Conservation (phyloP, 2,888 invertebrate genomes). For the Hyalella azteca region DNA sequence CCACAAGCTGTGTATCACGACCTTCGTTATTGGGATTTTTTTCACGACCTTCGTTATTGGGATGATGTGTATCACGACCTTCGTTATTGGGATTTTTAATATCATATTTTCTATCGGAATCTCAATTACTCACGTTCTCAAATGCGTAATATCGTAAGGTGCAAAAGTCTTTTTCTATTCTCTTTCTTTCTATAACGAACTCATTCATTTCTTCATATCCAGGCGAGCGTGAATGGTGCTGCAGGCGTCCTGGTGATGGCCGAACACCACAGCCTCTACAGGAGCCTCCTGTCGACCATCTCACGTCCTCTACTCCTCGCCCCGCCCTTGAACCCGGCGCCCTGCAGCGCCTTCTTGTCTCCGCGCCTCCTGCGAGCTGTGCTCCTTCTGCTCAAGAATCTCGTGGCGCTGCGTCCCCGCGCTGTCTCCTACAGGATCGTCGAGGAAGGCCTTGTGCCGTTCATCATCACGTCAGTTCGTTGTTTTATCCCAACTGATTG, state of each 20-base stretch:
- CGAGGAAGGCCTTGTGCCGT: slow-evolving; percentile 1
- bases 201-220: no score
- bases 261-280: slow-evolving; percentile 2
- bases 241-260: slow-evolving; percentile 2
- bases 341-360: neutral
- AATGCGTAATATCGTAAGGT: no score
- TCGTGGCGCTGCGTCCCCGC: neutral
- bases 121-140: no score
- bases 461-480: neutral
- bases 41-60: no score
- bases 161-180: no score
- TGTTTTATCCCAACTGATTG: neutral
- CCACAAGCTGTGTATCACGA: no score
- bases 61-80: no score
- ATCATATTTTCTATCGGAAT: no score
- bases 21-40: no score
- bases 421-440: neutral
- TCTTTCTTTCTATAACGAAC: no score
- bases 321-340: no score
- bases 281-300: neutral
- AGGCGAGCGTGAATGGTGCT: slow-evolving; percentile 25
- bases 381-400: neutral
- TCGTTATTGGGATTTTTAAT: no score
- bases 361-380: neutral
- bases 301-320: neutral